Evolutionary conservation across 2,113 vertebrate genomes (phyloP).

Genomic region (Cygnus atratus): DNA sequence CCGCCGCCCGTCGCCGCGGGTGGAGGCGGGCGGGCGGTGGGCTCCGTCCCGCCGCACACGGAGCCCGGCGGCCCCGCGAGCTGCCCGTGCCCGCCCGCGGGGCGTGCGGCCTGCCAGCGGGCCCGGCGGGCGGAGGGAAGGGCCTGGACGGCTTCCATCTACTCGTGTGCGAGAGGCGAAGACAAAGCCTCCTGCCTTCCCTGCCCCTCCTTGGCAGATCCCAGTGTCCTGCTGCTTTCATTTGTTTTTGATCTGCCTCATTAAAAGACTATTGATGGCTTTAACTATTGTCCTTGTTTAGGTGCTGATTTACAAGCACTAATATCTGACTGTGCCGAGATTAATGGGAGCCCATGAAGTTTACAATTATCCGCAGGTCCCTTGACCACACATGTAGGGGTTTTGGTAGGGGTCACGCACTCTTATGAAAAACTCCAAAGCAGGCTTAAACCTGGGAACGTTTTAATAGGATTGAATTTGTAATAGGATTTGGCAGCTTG

Average conservation of each 20-base stretch:
- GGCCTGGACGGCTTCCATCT: slow-evolving; percentile 58
- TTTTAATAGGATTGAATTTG: slow-evolving; percentile 90
- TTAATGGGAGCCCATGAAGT: slow-evolving; percentile 85
- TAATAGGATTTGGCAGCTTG: slow-evolving; percentile 88
- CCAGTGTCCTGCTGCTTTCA: slow-evolving; percentile 82
- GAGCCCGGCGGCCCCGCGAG: too few species aligned
- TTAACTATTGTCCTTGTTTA: slow-evolving; percentile 88
- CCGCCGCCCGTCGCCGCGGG: neutral
- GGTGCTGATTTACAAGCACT: slow-evolving; percentile 88
- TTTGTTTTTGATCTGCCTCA: slow-evolving; percentile 92
- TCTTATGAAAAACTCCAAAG: slow-evolving; percentile 85
- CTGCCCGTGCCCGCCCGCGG: neutral
- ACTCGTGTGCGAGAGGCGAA: slow-evolving; percentile 56
- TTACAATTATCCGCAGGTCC: slow-evolving; percentile 85
- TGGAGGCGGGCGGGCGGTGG: too few species aligned
- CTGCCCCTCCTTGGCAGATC: slow-evolving; percentile 77
- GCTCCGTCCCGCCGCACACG: too few species aligned
- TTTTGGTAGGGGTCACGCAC: slow-evolving; percentile 81
- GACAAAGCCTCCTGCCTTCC: slow-evolving; percentile 74
- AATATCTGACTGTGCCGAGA: slow-evolving; percentile 86
- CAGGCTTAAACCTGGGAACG: slow-evolving; percentile 86
- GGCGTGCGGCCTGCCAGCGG: neutral
- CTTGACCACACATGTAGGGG: slow-evolving; percentile 86
- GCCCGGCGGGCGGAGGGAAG: slow-evolving; percentile 42
- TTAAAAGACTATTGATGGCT: slow-evolving; percentile 90